A percentile compares a stretch with the other conserved stretches of the same genome.
These are phyloP conservation scores for Ditula angustiorana DNA, from an alignment of 2,888 invertebrate species.

Conservation along the genomic window DNA sequence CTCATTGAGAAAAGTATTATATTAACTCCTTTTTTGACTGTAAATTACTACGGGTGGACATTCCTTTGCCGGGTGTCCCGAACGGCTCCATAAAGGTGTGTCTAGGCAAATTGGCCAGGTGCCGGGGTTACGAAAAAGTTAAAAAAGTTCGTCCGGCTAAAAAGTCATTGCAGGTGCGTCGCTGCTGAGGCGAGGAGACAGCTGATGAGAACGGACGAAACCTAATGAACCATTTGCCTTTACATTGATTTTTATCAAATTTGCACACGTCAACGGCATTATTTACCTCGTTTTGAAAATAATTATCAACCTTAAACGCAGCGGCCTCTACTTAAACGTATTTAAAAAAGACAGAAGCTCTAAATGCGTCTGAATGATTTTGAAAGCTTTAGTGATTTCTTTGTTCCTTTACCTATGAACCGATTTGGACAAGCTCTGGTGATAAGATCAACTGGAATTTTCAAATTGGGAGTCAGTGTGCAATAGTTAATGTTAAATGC, in stretches of 20 bases:
- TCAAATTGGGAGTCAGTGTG: background rate
- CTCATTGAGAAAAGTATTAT: conserved; percentile 8
- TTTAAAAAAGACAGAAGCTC: no score
- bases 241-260: conserved; percentile 30
- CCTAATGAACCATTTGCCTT: conserved; percentile 30
- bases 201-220: conserved; percentile 57
- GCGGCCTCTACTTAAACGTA: conserved; percentile 3
- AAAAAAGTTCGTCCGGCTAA: conserved; percentile 73
- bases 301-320: background rate
- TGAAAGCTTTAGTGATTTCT: no score
- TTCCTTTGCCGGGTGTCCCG: conserved; percentile 62
- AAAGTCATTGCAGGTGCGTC: conserved; percentile 81
- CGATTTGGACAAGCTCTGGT: no score
- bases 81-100: conserved; percentile 58
- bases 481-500: background rate
- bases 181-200: conserved; percentile 76
- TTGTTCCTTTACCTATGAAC: no score
- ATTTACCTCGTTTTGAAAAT: background rate
- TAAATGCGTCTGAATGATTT: no score
- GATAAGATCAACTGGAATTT: background rate
- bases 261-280: conserved; percentile 32
- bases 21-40: conserved; percentile 23
- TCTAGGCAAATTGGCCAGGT: conserved; percentile 75
- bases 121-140: conserved; percentile 70
- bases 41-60: conserved; percentile 36